Base-by-base conservation (phyloP, 2,113 vertebrate species). In the Otus sunia region DNA sequence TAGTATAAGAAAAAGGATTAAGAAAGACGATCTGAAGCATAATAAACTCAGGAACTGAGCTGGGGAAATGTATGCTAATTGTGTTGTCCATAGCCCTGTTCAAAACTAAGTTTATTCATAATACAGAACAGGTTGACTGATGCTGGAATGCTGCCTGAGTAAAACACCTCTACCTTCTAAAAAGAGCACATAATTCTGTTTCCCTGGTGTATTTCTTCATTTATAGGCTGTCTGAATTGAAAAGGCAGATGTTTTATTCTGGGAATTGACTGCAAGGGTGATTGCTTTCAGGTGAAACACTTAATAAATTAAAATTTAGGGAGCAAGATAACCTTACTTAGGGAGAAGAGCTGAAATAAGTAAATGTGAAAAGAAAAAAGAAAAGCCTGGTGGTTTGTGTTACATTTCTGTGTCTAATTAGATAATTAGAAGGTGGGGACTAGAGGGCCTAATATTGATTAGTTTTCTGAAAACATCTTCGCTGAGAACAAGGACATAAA, bases 221-320 rank as follows among this genome's bases (percentile, higher is more conserved):
- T 97, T 96, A 92, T 68, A 91, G 86, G 91, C 91, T 98, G 94
- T 94, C 92, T 97, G 94, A 94, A 96, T 97, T 85, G 89, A 97
- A 98, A 97, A 97, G 86, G 77, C 97, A 97, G 98, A 97, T 98
- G 97, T 96, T 98, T 97, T 91, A 95, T 97, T 97, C 92, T 75
- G 97, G 96, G 96, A 98, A 97, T 96, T 98, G 95, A 96, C 91
- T 96, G 69, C 93, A 97, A 92, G 82, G 88, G 91, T 97, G 96
- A 98, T 96, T 98, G 96, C 89, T 97, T 98, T 98, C 96, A 97
- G 95, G 94, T 97, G 95, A 97, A 98, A 97, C 71, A 96, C 93
- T 97, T 98, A 97, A 98, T 97, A 97, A 97, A 98, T 98, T 98
- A 97, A 97, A 98, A 97, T 97, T 95, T 97, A 95, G 94, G 73